Evolutionary conservation across 2,113 vertebrate genomes (phyloP).

Genomic region (Scomber scombrus): DNA sequence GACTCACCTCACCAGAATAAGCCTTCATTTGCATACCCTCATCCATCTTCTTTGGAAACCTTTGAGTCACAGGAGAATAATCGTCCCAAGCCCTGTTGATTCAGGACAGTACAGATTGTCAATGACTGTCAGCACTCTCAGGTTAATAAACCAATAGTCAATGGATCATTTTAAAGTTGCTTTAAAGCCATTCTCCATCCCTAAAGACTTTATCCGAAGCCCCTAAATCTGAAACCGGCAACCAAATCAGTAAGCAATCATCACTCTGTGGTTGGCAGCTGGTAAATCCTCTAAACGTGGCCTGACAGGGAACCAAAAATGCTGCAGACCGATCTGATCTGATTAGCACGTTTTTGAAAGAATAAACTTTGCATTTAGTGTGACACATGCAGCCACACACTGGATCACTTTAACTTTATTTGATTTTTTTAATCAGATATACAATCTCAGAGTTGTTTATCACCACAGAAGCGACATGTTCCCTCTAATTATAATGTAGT

Average conservation of each 20-base stretch:
- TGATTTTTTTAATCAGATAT: constrained; percentile 29
- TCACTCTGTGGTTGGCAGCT: constrained; percentile 24
- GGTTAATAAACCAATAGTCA: constrained; percentile 52
- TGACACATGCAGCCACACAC: constrained; percentile 4
- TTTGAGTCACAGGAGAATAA: constrained; percentile 35
- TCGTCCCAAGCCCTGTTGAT: constrained; percentile 36
- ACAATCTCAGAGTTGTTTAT: constrained; percentile 56
- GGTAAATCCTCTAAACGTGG: constrained; percentile 19
- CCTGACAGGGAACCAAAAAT: constrained; percentile 26
- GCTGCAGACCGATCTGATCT: not conserved
- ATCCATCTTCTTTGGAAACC: constrained; percentile 45
- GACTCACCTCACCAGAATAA: constrained; percentile 26
- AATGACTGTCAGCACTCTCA: constrained; percentile 42
- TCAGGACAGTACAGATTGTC: constrained; percentile 27
- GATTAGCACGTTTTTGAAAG: not conserved
- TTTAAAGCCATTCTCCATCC: constrained; percentile 46
- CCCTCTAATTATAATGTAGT: constrained; percentile 60
- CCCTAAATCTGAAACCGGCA: constrained; percentile 45
- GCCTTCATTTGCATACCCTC: constrained; percentile 41
- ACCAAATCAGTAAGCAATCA: constrained; percentile 40
- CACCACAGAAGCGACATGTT: constrained; percentile 35
- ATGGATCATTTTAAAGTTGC: constrained; percentile 48
- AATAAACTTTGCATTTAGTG: not conserved
- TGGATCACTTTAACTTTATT: constrained; percentile 39
- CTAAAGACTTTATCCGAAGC: constrained; percentile 30